These are phyloP conservation scores for Etheostoma cragini DNA, from an alignment of 2,113 vertebrate genomes.

Conservation along the genomic window DNA sequence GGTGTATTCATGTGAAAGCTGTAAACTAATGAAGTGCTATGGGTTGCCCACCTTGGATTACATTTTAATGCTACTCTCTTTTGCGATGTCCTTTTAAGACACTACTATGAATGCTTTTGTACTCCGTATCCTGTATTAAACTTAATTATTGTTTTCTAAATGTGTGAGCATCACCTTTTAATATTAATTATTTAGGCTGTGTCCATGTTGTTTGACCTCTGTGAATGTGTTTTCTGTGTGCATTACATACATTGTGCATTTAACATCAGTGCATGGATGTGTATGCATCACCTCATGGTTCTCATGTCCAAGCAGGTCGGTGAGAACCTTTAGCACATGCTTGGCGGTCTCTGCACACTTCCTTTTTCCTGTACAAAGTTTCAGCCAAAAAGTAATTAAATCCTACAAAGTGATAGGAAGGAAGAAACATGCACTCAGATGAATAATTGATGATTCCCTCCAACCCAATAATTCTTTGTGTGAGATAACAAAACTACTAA, in stretches of 20 bases:
- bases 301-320: conserved; percentile 94
- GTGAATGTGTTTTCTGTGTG: neutral
- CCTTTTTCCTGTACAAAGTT: conserved; percentile 87
- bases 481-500: conserved; percentile 1
- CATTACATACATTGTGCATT: neutral
- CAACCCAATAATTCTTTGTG: neutral
- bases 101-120: too few relatives aligned
- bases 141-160: neutral
- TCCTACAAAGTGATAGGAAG: neutral
- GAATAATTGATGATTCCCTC: neutral
- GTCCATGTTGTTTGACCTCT: neutral
- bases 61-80: neutral
- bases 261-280: conserved; percentile 24
- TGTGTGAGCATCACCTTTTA: neutral
- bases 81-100: neutral
- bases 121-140: too few relatives aligned
- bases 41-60: neutral
- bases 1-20: neutral
- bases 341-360: conserved; percentile 89
- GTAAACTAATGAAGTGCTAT: neutral
- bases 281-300: conserved; percentile 90
- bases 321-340: conserved; percentile 91
- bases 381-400: neutral
- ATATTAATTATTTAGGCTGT: too few relatives aligned
- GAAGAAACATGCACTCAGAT: neutral